Percentiles rank a stretch among this genome's conserved stretches.
Conservation (phyloP, 2,888 invertebrate genomes). For the Drosophila austrosaltans region DNA sequence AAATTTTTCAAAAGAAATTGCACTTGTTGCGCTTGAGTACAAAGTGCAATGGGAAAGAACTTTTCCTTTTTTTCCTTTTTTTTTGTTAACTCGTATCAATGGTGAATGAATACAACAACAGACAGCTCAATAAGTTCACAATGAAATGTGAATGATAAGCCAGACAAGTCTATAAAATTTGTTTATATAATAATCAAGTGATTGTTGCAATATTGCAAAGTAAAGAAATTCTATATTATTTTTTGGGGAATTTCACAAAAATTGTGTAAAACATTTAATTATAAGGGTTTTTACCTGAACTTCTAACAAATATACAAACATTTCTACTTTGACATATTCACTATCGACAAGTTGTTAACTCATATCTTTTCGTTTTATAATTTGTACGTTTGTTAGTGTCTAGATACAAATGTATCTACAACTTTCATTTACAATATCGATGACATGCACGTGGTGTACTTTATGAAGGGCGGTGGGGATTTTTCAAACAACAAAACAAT, state of each 20-base stretch:
- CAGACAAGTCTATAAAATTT: background rate
- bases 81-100: background rate
- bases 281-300: no score
- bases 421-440: slow-evolving; percentile 33
- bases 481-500: background rate
- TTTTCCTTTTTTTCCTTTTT: slow-evolving; percentile 20
- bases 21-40: slow-evolving; percentile 75
- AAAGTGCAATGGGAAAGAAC: slow-evolving; percentile 59
- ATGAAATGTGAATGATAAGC: slow-evolving; percentile 7
- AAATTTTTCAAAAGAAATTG: slow-evolving; percentile 54
- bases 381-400: background rate
- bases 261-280: background rate
- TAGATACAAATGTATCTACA: slow-evolving; percentile 29
- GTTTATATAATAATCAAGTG: background rate
- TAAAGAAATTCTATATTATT: background rate
- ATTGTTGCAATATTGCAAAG: background rate
- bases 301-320: no score
- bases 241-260: background rate
- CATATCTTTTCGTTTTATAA: background rate
- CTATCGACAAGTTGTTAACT: background rate
- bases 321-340: background rate
- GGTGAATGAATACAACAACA: slow-evolving; percentile 13
- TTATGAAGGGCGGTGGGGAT: slow-evolving; percentile 35
- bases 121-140: background rate
- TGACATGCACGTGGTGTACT: slow-evolving; percentile 40